phyloP scores from a whole-genome alignment of 1,140 invertebrate genomes.

The Drosophila virilis region DNA sequence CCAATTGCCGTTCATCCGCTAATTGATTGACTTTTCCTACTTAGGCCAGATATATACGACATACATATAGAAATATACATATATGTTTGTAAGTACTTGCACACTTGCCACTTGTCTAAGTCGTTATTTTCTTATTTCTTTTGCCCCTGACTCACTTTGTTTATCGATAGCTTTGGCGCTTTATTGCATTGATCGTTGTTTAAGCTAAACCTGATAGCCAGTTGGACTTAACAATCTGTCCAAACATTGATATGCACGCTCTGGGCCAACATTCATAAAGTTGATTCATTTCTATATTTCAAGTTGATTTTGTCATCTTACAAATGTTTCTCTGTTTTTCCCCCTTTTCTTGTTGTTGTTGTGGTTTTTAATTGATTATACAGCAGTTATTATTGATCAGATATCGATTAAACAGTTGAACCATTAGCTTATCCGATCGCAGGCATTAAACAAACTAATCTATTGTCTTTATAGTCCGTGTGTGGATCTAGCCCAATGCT shows the following conservation, averaged over 20 bases:
- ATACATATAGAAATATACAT: neutral
- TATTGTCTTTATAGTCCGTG: neutral
- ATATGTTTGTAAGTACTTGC: neutral
- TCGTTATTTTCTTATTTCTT: neutral
- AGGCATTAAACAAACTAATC: neutral
- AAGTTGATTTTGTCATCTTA: neutral
- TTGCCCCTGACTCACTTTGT: slow-evolving; percentile 11
- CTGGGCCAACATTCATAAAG: neutral
- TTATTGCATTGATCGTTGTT: slow-evolving; percentile 22
- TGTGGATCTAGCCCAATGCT: slow-evolving; percentile 26
- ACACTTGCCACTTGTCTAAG: slow-evolving; percentile 22
- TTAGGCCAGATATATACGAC: neutral
- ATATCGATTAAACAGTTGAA: neutral
- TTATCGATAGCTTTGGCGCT: slow-evolving; percentile 9
- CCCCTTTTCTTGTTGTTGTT: neutral
- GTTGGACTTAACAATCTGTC: slow-evolving; percentile 13
- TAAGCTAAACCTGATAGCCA: slow-evolving; percentile 16
- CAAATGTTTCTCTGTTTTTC: slow-evolving; percentile 5
- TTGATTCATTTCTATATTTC: slow-evolving; percentile 11
- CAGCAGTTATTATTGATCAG: neutral
- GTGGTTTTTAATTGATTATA: slow-evolving; percentile 1
- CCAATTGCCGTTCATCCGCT: slow-evolving; percentile 41
- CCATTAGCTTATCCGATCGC: neutral
- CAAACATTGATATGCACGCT: slow-evolving; percentile 15
- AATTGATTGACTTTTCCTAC: slow-evolving; percentile 39